phyloP scores from a whole-genome alignment of 1,140 invertebrate genomes.

The Mycetomoellerius zeteki region DNA sequence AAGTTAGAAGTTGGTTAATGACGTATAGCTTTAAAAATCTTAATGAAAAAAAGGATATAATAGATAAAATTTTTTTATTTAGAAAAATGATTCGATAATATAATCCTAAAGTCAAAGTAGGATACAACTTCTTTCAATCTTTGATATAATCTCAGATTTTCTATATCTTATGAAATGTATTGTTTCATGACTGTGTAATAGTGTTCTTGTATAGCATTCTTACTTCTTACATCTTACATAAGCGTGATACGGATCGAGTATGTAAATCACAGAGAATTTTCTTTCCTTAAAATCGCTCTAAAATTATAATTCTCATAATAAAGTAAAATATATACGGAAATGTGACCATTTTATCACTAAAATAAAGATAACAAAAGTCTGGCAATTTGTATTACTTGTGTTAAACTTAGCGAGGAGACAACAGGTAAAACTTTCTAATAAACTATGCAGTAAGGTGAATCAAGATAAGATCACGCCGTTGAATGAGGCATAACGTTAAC shows the following conservation, averaged over 20 bases:
- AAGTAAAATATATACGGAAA: not conserved
- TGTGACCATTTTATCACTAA: not conserved
- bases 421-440: slow-evolving; percentile 42
- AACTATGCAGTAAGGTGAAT: slow-evolving; percentile 15
- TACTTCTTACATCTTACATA: not conserved
- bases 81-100: not conserved
- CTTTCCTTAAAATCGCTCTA: not conserved
- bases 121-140: not conserved
- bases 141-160: not conserved
- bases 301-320: not conserved
- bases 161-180: not conserved
- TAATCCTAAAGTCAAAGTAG: not conserved
- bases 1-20: not conserved
- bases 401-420: not conserved
- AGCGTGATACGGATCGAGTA: not conserved
- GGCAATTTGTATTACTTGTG: not conserved
- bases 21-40: not conserved
- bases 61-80: not conserved
- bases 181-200: not conserved
- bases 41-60: not conserved
- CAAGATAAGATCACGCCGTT: slow-evolving; percentile 28
- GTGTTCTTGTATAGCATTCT: not conserved
- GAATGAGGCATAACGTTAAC: slow-evolving; percentile 43
- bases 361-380: slow-evolving; percentile 3
- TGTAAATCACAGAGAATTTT: slow-evolving; percentile 20